Percentiles rank a stretch among this genome's conserved stretches.
Conservation (phyloP, 2,113 vertebrate genomes). For the Daphoenositta chrysoptera region DNA sequence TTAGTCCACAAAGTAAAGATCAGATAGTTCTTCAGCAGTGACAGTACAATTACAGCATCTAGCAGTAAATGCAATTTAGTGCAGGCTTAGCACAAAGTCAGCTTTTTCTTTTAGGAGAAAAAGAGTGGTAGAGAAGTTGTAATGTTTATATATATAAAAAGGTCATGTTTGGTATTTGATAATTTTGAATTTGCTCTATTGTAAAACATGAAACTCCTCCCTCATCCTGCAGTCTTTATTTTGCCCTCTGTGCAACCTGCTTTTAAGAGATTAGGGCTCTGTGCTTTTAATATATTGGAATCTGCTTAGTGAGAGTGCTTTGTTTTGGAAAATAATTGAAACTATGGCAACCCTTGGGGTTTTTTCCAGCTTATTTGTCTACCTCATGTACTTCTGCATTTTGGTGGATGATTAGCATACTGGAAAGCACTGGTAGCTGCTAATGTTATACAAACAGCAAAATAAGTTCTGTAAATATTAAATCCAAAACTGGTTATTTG, state of each 20-base stretch:
- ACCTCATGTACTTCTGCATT: neutral
- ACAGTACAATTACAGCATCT: slow-evolving; percentile 59
- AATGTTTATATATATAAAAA: neutral
- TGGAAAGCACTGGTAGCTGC: slow-evolving; percentile 1
- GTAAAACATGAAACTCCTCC: neutral
- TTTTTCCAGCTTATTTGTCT: slow-evolving; percentile 11
- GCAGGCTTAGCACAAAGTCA: slow-evolving; percentile 44
- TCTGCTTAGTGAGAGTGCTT: slow-evolving; percentile 41
- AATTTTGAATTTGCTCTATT: neutral
- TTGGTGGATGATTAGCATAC: neutral
- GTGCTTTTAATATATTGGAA: slow-evolving; percentile 44
- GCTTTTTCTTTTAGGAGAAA: slow-evolving; percentile 41
- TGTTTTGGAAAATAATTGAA: slow-evolving; percentile 56
- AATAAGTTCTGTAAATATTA: neutral
- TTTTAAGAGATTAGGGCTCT: slow-evolving; percentile 50
- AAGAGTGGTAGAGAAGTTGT: neutral
- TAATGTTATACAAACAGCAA: neutral
- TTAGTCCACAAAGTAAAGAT: slow-evolving; percentile 44
- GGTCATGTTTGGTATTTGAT: neutral
- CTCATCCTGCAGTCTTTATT: neutral
- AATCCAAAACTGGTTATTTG: neutral
- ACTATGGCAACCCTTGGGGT: neutral
- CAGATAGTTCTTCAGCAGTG: slow-evolving; percentile 60
- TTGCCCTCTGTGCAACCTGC: slow-evolving; percentile 35
- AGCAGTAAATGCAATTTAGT: slow-evolving; percentile 47